phyloP scores from a whole-genome alignment of 2,888 invertebrate species.

The Campaea margaritaria region DNA sequence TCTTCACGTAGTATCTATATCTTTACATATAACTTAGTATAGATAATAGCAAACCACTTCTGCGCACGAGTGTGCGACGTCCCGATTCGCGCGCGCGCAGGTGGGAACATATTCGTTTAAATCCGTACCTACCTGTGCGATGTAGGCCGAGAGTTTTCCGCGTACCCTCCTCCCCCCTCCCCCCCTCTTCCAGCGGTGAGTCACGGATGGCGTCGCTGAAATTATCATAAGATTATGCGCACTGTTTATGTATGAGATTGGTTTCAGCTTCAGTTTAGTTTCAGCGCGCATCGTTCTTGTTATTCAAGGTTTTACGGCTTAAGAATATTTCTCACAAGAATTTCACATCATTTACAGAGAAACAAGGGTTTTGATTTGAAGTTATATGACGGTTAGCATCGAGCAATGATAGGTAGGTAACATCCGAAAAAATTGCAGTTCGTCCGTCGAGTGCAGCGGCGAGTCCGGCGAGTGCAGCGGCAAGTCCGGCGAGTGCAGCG shows the following conservation, averaged over 20 bases:
- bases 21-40: too few relatives aligned
- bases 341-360: too few relatives aligned
- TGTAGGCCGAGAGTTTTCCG: slow-evolving; percentile 78
- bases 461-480: too few relatives aligned
- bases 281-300: background rate
- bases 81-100: slow-evolving; percentile 67
- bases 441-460: too few relatives aligned
- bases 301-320: background rate
- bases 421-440: too few relatives aligned
- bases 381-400: too few relatives aligned
- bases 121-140: slow-evolving; percentile 78
- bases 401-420: too few relatives aligned
- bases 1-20: too few relatives aligned
- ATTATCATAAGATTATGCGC: slow-evolving; percentile 38
- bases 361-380: too few relatives aligned
- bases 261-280: slow-evolving; percentile 8
- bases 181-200: slow-evolving; percentile 53
- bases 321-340: too few relatives aligned
- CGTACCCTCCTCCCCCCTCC: slow-evolving; percentile 44
- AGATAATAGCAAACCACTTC: slow-evolving; percentile 38
- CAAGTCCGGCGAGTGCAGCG: too few relatives aligned
- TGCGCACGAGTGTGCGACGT: slow-evolving; percentile 53
- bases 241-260: slow-evolving; percentile 15
- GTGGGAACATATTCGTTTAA: slow-evolving; percentile 81
- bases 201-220: slow-evolving; percentile 51